Base-by-base conservation (phyloP, 2,888 invertebrate species). In the Tenthredo livida region DNA sequence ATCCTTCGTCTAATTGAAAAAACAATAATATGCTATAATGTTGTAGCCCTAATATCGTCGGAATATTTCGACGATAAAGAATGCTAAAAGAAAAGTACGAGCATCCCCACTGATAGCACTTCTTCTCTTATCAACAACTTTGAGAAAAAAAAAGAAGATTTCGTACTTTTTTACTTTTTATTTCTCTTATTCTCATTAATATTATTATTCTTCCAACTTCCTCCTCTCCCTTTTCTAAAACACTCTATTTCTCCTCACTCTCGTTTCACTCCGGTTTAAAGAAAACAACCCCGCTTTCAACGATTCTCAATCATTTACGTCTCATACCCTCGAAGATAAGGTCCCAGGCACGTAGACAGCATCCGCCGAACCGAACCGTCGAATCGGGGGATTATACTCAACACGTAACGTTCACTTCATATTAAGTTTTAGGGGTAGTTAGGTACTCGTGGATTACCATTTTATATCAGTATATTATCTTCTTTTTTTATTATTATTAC, bases 261-360 rank as follows among this genome's bases (percentile, higher is more conserved):
- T 37, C 40, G 43, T 17, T 73, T 73, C 72, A 43, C 21, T 43
- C 0, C 37, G 10, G 9, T 21, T 40, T 25, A 12, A 43, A 40
- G 21, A 73, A 40, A 40, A n/a, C 10, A 17, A 43, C 72, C 43
- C 43, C 6, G 37, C 67, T 43, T 21, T 77, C 77, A 54, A 54
- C 50, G 77, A 77, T 77, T 54, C 50, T 77, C 50, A 54, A 77
- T 77, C 77, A 77, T 54, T 54, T 77, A 33, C n/a, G 15, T 25
- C 5, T 17, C 77, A 77, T 77, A 25, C 17, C 77, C 4, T 25
- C 17, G 33, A 67, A 67, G 67, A 67, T 67, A 67, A 67, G 67
- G 33, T 67, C 67, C 67, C 67, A 67, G 67, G 67, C 33, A 33
- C 67, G 67, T 67, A 67, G 67, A 12, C 12, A 33, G 12, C 67